Conservation (phyloP, 2,113 vertebrate genomes). For the Malurus alboscapulatus region DNA sequence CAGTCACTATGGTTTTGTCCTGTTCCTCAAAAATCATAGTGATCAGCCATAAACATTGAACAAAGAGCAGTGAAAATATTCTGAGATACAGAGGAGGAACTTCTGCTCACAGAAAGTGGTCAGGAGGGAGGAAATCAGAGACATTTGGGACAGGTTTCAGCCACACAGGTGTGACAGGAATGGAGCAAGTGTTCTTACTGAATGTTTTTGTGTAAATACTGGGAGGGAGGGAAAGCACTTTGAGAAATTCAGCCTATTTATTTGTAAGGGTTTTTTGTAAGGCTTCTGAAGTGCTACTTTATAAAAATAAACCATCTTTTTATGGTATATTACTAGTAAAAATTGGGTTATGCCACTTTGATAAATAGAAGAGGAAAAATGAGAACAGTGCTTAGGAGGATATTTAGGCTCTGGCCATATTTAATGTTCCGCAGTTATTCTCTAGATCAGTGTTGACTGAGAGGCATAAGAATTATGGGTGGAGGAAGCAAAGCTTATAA, state of each 20-base stretch:
- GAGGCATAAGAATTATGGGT: background rate
- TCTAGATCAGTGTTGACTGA: background rate
- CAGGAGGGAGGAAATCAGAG: background rate
- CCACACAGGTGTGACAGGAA: background rate
- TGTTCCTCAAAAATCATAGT: fast-evolving
- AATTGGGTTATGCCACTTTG: background rate
- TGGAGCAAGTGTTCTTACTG: background rate
- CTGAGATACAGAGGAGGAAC: background rate
- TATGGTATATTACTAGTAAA: background rate
- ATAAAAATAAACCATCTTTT: background rate
- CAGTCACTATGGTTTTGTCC: fast-evolving
- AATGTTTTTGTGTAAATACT: background rate
- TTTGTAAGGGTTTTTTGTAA: background rate
- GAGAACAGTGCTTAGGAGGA: background rate
- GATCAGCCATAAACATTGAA: background rate
- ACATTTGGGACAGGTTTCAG: too few relatives aligned
- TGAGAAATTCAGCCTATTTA: background rate
- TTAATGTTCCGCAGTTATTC: background rate
- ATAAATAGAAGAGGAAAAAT: background rate
- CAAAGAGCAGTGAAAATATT: background rate
- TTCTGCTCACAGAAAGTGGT: background rate
- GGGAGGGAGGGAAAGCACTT: background rate
- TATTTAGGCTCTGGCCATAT: background rate
- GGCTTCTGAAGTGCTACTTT: background rate
- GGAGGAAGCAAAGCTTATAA: background rate